Percentiles rank a stretch among this genome's conserved stretches.
These are phyloP conservation scores for Campoletis raptor DNA, from an alignment of 2,888 invertebrate genomes.

Conservation along the genomic window DNA sequence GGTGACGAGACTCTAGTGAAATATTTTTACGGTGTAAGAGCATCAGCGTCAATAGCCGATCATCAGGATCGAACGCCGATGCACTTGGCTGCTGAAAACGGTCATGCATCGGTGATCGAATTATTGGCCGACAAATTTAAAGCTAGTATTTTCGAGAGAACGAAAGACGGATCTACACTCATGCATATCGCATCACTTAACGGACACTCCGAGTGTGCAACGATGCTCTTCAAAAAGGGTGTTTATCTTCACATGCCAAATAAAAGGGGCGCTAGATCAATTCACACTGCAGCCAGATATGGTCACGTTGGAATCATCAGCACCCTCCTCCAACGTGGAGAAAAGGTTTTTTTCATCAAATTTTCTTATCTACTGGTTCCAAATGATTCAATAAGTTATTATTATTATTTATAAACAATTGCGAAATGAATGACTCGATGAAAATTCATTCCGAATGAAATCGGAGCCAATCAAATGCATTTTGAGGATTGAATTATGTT, in stretches of 20 bases:
- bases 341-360: conserved; percentile 90
- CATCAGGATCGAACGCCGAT: conserved; percentile 99
- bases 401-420: background rate
- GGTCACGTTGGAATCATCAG: conserved; percentile 99
- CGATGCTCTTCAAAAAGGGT: conserved; percentile 99
- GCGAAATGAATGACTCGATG: background rate
- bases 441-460: background rate
- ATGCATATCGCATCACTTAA: conserved; percentile 99
- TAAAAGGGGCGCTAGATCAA: conserved; percentile 98
- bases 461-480: background rate
- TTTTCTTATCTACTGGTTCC: background rate
- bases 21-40: conserved; percentile 97
- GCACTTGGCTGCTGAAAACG: conserved; percentile 98
- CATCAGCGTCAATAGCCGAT: conserved; percentile 97
- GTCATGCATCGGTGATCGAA: conserved; percentile 98
- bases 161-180: conserved; percentile 98
- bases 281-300: conserved; percentile 98
- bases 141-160: conserved; percentile 97
- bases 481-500: background rate
- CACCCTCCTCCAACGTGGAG: conserved; percentile 97
- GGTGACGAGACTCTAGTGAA: conserved; percentile 98
- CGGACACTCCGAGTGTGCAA: conserved; percentile 99
- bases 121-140: conserved; percentile 98
- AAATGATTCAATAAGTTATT: background rate
- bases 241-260: conserved; percentile 99